Conservation (phyloP, 1,140 invertebrate species). For the Drosophila serrata region DNA sequence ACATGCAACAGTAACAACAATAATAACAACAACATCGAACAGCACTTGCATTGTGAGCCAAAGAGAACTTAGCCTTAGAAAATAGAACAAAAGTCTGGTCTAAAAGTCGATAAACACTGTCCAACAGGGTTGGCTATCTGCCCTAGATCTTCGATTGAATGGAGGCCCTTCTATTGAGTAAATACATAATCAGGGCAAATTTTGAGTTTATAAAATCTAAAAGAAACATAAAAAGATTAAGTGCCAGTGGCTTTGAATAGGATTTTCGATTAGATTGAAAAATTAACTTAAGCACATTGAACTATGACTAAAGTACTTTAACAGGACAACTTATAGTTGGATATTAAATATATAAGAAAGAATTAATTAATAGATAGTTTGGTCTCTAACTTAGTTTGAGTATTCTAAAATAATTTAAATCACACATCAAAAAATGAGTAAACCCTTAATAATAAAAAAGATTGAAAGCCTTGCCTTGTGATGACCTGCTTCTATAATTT, state of each 20-base stretch:
- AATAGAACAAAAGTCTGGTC: slow-evolving; percentile 78
- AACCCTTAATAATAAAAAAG: not conserved
- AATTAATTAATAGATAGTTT: not conserved
- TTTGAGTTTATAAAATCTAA: not conserved
- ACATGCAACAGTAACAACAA: slow-evolving; percentile 70
- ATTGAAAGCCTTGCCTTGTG: not conserved
- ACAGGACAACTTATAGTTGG: not conserved
- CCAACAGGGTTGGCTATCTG: slow-evolving; percentile 55
- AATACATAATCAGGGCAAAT: slow-evolving; percentile 11
- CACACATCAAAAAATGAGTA: not conserved
- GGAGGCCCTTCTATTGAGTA: not conserved
- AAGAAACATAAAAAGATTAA: not conserved
- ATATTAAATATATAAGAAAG: not conserved
- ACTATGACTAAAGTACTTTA: not conserved
- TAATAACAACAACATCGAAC: slow-evolving; percentile 51
- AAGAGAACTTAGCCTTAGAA: slow-evolving; percentile 59
- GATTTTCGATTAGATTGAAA: not conserved
- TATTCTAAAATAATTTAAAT: not conserved
- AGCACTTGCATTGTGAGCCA: slow-evolving; percentile 71
- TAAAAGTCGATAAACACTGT: slow-evolving; percentile 68
- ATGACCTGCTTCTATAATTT: not conserved
- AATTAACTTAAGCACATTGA: not conserved
- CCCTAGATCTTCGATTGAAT: slow-evolving; percentile 24
- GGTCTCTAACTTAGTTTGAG: not conserved
- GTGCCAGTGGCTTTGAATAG: not conserved